A percentile compares a stretch with the other conserved stretches of the same genome.
Evolutionary conservation across 2,888 invertebrate species (phyloP).

Genomic region (Zeuzera pyrina): DNA sequence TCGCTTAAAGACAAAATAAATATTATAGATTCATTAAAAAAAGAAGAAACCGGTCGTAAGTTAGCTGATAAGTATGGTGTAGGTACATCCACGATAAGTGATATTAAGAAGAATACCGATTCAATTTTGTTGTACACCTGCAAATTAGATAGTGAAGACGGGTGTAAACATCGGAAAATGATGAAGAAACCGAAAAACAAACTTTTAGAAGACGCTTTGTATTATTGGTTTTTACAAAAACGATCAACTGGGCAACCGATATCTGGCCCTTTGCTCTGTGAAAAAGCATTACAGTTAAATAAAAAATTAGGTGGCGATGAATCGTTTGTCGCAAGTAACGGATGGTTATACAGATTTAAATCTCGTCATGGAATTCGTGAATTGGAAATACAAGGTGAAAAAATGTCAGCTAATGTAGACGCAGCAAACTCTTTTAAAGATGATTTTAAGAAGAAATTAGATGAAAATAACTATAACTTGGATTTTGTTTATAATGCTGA

Average conservation of each 20-base stretch:
- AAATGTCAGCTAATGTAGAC: constrained; percentile 15
- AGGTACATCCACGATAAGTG: constrained; percentile 22
- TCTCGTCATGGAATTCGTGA: constrained; percentile 20
- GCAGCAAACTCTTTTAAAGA: constrained; percentile 17
- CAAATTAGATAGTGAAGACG: constrained; percentile 19
- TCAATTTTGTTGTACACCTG: constrained; percentile 20
- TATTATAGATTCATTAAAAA: constrained; percentile 22
- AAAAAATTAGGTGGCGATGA: constrained; percentile 18
- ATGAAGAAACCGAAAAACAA: constrained; percentile 21
- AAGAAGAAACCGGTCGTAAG: constrained; percentile 20
- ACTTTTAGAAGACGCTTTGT: constrained; percentile 20
- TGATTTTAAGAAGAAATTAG: constrained; percentile 10
- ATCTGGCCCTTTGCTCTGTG: constrained; percentile 20
- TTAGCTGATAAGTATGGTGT: constrained; percentile 23
- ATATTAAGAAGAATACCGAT: constrained; percentile 22
- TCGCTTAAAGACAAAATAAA: constrained; percentile 21
- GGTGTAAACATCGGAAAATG: constrained; percentile 20
- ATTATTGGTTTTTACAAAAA: constrained; percentile 22
- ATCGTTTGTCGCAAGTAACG: constrained; percentile 20
- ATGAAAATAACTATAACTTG: constrained; percentile 1
- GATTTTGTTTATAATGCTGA: constrained; percentile 10
- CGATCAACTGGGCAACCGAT: constrained; percentile 18
- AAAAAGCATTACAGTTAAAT: constrained; percentile 21
- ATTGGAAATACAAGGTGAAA: constrained; percentile 18
- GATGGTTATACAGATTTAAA: constrained; percentile 22